Evolutionary conservation across 2,888 invertebrate genomes (phyloP).

Genomic region (Aelia acuminata): DNA sequence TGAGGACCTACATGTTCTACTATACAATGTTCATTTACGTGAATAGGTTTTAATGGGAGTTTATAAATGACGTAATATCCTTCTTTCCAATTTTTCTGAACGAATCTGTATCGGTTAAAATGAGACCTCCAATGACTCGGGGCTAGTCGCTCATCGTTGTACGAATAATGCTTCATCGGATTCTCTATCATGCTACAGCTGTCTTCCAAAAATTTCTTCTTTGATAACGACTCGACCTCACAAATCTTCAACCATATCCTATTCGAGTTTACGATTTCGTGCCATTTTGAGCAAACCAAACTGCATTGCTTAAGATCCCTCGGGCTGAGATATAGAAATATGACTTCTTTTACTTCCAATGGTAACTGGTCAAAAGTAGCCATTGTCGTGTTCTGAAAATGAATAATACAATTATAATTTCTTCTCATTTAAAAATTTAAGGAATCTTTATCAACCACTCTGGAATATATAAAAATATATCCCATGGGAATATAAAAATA

Average conservation of each 20-base stretch:
- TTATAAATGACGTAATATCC: constrained; percentile 55
- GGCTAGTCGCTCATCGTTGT: constrained; percentile 34
- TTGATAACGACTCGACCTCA: constrained; percentile 24
- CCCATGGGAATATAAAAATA: too few relatives aligned
- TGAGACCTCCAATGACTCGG: constrained; percentile 62
- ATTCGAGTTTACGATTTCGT: constrained; percentile 64
- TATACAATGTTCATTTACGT: constrained; percentile 37
- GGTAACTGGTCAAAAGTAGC: constrained; percentile 61
- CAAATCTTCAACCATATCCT: constrained; percentile 63
- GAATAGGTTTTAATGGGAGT: constrained; percentile 22
- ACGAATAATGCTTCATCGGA: constrained; percentile 54
- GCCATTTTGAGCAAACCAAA: constrained; percentile 62
- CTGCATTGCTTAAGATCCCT: constrained; percentile 62
- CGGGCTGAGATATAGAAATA: constrained; percentile 60
- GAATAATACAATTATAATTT: neutral
- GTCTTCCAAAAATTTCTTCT: constrained; percentile 58
- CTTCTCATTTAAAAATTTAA: neutral
- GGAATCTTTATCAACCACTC: neutral
- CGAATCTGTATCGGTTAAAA: constrained; percentile 61
- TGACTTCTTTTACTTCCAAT: constrained; percentile 63
- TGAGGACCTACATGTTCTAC: neutral
- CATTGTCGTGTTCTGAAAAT: neutral
- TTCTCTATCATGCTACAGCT: constrained; percentile 57
- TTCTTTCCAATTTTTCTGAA: constrained; percentile 61
- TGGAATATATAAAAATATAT: too few relatives aligned